Percentiles rank a stretch among this genome's conserved stretches.
Evolutionary conservation across 2,113 vertebrate genomes (phyloP).

Genomic region (Geothlypis trichas): DNA sequence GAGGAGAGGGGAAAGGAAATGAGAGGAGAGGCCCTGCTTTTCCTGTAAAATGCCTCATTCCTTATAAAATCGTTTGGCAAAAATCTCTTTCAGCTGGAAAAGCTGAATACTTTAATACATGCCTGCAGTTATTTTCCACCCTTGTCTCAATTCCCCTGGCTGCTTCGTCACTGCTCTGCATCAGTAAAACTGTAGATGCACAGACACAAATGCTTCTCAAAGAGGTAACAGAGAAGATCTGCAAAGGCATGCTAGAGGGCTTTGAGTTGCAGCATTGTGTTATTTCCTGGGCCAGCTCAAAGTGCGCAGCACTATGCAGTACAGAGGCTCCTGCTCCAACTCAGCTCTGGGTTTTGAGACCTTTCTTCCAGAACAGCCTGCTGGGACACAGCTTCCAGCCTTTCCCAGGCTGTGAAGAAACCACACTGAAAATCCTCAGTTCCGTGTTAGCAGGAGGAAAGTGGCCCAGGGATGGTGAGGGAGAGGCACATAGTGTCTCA

Average conservation of each 20-base stretch:
- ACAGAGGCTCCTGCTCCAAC: not conserved
- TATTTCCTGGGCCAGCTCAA: not conserved
- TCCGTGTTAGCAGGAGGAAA: not conserved
- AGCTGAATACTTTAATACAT: not conserved
- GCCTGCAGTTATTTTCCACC: conserved; percentile 30
- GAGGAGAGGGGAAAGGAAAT: conserved; percentile 56
- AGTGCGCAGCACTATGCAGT: not conserved
- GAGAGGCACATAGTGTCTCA: not conserved
- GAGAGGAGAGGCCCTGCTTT: conserved; percentile 57
- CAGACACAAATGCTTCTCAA: not conserved
- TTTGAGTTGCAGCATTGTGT: not conserved
- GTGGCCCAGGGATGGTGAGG: not conserved
- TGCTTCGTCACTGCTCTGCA: not conserved
- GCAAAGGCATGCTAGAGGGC: not conserved
- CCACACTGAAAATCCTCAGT: not conserved
- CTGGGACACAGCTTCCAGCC: not conserved
- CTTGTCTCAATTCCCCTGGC: not conserved
- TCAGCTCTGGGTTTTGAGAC: not conserved
- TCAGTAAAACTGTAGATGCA: not conserved
- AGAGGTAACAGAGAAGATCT: not conserved
- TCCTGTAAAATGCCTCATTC: conserved; percentile 49
- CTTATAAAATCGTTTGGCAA: conserved; percentile 40
- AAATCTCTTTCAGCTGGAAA: conserved; percentile 54
- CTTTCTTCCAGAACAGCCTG: not conserved
- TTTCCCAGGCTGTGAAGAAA: not conserved